These are phyloP conservation scores for Tragelaphus scriptus DNA, from an alignment of 2,113 vertebrate genomes.

Conservation along the genomic window DNA sequence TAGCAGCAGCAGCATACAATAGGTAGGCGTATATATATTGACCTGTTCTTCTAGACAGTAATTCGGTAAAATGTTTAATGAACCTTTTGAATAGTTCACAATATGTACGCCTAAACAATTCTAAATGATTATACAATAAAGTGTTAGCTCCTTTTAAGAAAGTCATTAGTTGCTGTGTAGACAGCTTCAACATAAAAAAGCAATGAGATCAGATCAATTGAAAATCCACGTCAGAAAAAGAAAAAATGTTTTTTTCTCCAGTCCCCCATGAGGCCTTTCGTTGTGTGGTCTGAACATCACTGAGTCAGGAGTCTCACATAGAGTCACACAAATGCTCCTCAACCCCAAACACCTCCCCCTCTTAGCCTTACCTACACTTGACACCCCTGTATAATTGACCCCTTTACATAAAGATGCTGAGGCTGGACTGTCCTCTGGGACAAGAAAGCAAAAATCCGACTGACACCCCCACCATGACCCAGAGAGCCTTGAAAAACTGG, in stretches of 20 bases:
- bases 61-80: neutral
- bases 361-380: neutral
- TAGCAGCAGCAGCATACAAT: neutral
- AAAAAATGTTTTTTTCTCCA: neutral
- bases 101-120: neutral
- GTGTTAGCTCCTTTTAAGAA: neutral
- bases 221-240: neutral
- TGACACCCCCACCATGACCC: neutral
- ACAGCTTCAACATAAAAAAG: neutral
- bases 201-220: neutral
- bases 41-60: neutral
- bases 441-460: neutral
- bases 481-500: neutral
- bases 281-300: neutral
- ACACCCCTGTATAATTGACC: neutral
- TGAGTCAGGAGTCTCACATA: neutral
- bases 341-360: neutral
- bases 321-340: neutral
- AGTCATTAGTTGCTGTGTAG: neutral
- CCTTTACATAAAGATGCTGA: neutral
- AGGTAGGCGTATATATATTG: neutral
- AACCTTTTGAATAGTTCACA: slow-evolving; percentile 12
- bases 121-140: neutral
- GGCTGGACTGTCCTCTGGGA: neutral
- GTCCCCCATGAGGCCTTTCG: neutral